Evolutionary conservation across 2,113 vertebrate species (phyloP).

Genomic region (Sinocyclocheilus anophthalmus): DNA sequence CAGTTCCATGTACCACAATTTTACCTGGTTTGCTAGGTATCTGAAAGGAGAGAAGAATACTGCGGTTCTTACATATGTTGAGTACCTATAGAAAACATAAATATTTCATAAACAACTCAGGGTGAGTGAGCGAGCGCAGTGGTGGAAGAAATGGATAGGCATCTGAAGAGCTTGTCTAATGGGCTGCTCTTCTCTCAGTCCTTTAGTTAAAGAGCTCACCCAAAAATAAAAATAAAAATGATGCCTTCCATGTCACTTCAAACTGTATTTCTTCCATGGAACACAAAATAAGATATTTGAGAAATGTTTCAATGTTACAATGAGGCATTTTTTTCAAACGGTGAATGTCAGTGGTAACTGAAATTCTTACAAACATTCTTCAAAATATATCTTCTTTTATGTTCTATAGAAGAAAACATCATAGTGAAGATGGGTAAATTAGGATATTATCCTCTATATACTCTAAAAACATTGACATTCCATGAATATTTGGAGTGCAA

Average conservation of each 20-base stretch:
- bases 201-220: not conserved
- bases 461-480: not conserved
- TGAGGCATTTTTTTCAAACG: not conserved
- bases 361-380: not conserved
- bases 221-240: not conserved
- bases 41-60: not conserved
- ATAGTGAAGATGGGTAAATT: not conserved
- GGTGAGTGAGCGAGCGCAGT: not conserved
- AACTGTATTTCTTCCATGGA: not conserved
- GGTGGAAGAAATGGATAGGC: not conserved
- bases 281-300: not conserved
- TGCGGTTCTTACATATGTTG: not conserved
- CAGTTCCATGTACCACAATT: not conserved
- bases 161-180: slow-evolving; percentile 30
- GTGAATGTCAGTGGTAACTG: not conserved
- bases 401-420: not conserved
- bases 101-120: slow-evolving; percentile 1
- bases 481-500: not conserved
- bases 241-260: not conserved
- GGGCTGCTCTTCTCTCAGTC: slow-evolving; percentile 26
- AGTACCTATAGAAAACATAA: not conserved
- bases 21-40: not conserved
- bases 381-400: not conserved
- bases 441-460: not conserved
- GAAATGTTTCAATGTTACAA: not conserved